Conservation (phyloP, 1,140 invertebrate genomes). For the Neuroterus valhalla region DNA sequence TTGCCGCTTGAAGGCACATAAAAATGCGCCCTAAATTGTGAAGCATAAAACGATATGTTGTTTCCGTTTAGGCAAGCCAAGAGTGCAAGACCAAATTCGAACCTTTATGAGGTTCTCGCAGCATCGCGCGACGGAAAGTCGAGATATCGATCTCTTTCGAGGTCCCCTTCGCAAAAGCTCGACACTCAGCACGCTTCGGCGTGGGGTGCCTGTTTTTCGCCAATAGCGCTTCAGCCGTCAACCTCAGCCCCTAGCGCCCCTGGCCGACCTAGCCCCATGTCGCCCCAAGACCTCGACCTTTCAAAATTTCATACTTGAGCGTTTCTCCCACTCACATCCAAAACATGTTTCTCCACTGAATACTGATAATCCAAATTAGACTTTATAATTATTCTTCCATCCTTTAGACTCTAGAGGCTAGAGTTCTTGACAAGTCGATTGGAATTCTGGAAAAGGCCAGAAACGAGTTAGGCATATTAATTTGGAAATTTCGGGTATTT, state of each 20-base stretch:
- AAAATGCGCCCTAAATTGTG: too few species aligned
- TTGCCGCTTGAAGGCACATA: too few species aligned
- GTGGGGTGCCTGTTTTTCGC: constrained; percentile 51
- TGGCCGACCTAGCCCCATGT: constrained; percentile 35
- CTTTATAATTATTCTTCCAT: too few species aligned
- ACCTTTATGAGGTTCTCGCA: constrained; percentile 48
- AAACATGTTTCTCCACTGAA: constrained; percentile 5
- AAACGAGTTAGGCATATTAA: too few species aligned
- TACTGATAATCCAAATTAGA: constrained; percentile 21
- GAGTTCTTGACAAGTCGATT: too few species aligned
- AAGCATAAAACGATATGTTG: not conserved
- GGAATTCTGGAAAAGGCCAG: too few species aligned
- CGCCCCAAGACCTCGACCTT: constrained; percentile 28
- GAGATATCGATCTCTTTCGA: constrained; percentile 61
- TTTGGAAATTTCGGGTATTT: too few species aligned
- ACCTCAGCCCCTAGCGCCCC: constrained; percentile 40
- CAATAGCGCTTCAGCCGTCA: constrained; percentile 52
- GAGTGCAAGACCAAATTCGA: constrained; percentile 35
- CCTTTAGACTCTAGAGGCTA: too few species aligned
- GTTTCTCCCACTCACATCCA: not conserved
- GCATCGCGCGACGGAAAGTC: constrained; percentile 52
- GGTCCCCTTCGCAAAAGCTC: constrained; percentile 59
- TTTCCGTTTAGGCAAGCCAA: not conserved
- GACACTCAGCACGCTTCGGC: constrained; percentile 50
- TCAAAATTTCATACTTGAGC: constrained; percentile 41